Conservation (phyloP, 2,113 vertebrate genomes). For the Riparia riparia region DNA sequence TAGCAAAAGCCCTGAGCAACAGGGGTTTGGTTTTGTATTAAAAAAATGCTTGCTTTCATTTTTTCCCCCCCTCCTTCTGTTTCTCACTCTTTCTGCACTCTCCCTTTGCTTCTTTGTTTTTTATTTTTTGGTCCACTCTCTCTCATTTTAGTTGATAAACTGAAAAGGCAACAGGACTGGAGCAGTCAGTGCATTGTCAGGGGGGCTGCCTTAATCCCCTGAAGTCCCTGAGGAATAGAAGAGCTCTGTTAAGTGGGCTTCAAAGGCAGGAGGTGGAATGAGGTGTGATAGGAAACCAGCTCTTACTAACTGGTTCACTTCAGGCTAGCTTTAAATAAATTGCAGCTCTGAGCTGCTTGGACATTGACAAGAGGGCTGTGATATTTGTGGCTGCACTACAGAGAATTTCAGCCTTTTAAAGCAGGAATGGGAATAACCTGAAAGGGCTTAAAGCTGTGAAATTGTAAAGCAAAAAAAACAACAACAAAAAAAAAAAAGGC, state of each 20-base stretch:
- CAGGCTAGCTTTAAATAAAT: slow-evolving; percentile 71
- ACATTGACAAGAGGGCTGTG: slow-evolving; percentile 44
- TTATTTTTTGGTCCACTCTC: background rate
- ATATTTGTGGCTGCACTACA: slow-evolving; percentile 45
- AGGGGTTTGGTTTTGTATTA: background rate
- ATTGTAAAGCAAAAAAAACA: background rate
- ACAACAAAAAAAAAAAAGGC: too few species aligned
- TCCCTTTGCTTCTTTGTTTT: background rate
- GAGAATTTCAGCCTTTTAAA: slow-evolving; percentile 48
- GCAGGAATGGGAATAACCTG: background rate
- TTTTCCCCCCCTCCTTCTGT: fast-evolving
- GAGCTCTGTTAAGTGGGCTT: slow-evolving; percentile 61
- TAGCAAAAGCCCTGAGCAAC: background rate
- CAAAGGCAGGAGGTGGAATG: slow-evolving; percentile 62
- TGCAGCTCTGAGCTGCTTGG: slow-evolving; percentile 43
- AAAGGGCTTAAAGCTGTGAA: background rate
- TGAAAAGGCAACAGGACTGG: slow-evolving; percentile 3
- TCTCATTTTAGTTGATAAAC: slow-evolving; percentile 7
- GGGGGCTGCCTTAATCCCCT: slow-evolving; percentile 37
- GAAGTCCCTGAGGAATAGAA: slow-evolving; percentile 25
- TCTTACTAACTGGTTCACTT: slow-evolving; percentile 73
- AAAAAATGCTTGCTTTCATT: background rate
- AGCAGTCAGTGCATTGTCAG: slow-evolving; percentile 43
- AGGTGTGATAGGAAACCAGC: slow-evolving; percentile 65
- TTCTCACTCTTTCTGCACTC: background rate